Conservation (phyloP, 1,140 invertebrate genomes). For the Rhizoglyphus robini region DNA sequence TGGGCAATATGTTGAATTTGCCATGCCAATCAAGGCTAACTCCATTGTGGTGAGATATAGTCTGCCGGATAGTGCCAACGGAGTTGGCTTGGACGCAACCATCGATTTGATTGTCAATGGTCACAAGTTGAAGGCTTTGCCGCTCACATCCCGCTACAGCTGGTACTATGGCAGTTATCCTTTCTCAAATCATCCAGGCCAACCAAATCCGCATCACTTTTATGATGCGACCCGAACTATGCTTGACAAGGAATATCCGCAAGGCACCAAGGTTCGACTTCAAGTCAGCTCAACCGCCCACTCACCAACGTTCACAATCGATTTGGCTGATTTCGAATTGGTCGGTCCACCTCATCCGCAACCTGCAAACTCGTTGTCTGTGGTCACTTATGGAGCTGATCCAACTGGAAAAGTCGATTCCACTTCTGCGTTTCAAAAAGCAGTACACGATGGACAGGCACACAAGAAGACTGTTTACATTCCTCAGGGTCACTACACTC, state of each 20-base stretch:
- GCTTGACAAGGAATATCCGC: not conserved
- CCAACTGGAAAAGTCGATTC: conserved; percentile 6
- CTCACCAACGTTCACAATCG: conserved; percentile 5
- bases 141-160: not conserved
- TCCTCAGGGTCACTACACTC: not conserved
- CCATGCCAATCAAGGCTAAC: conserved; percentile 1
- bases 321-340: conserved; percentile 17
- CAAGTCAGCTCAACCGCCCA: not conserved
- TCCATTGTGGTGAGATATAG: not conserved
- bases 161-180: conserved; percentile 10
- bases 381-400: not conserved
- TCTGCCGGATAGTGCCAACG: not conserved
- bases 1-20: conserved; percentile 2
- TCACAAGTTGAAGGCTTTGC: not conserved
- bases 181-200: not conserved
- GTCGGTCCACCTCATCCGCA: not conserved
- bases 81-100: not conserved
- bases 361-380: not conserved
- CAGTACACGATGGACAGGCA: not conserved
- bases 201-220: not conserved
- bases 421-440: not conserved
- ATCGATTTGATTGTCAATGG: not conserved
- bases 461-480: conserved; percentile 6
- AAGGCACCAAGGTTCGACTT: not conserved
- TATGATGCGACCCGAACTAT: not conserved